Evolutionary conservation across 1,140 invertebrate species (phyloP), one percentile per base, ranked within the genome.

Genomic region (Drosophila lowei): DNA sequence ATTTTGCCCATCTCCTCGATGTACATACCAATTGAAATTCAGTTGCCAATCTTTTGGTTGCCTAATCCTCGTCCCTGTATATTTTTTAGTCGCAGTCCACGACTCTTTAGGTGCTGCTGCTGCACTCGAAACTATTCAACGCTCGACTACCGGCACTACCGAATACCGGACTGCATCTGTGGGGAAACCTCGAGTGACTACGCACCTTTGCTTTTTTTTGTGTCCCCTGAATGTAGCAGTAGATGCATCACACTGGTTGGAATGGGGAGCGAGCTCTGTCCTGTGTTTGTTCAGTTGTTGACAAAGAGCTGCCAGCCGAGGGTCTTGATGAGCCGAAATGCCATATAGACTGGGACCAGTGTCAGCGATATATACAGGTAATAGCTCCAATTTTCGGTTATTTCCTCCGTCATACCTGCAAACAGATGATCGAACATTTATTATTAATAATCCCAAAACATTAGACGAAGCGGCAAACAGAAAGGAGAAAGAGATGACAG

Each of bases 261-360:
- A 38, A 5, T 4, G 34, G 34, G 34, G 9, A 38, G 11, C 34
- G 11, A 38, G 11, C 34, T 5, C 11, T 38, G 9, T 5, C 34
- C 34, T 38, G 25, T 75, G 58, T 89, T 90, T 79, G 72, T 67
- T 77, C 81, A 91, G 85, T 91, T 91, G 83, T 91, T 91, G 61
- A 91, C 79, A 64, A 91, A 91, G 70, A 91, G 70, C 76, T 91
- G 74, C 90, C 90, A 91, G 68, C 90, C 90, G 68, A 91, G 79
- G 73, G 90, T 91, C 71, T 91, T 90, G 72, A 91, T 85, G 72
- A 91, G 84, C 64, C 88, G 83, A 91, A 91, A 91, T 72, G 89
- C 79, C 77, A 91, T 84, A 90, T 91, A 91, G 62, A 91, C 90
- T 74, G 91, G 91, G 61, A 91, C 75, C 58, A 91, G 57, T 46